Conservation (phyloP, 1,140 invertebrate species). For the Lepidotrigona ventralis region DNA sequence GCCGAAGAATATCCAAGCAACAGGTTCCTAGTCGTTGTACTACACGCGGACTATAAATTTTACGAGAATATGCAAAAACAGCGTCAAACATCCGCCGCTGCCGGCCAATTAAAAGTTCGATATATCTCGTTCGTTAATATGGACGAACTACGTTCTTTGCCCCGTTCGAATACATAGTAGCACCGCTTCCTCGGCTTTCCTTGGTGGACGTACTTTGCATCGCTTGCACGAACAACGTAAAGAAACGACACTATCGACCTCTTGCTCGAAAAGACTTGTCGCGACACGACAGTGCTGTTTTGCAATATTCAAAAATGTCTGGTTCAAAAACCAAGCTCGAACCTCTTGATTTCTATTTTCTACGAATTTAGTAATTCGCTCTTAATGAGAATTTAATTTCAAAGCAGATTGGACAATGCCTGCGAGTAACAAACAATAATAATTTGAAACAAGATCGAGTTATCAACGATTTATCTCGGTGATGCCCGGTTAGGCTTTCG, state of each 20-base stretch:
- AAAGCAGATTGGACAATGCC: no score
- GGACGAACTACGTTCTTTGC: neutral
- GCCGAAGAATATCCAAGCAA: constrained; percentile 47
- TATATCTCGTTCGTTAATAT: neutral
- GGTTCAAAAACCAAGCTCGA: no score
- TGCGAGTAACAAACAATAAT: no score
- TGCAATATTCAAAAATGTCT: no score
- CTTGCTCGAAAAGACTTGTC: neutral
- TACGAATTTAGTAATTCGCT: no score
- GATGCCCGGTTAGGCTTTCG: neutral
- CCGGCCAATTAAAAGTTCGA: no score
- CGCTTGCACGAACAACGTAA: neutral
- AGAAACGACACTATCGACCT: neutral
- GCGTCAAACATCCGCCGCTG: no score
- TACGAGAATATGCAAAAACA: neutral
- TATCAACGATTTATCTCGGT: neutral
- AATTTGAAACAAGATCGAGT: neutral
- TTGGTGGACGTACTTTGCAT: neutral
- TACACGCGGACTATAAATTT: constrained; percentile 31
- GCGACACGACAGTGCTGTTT: no score
- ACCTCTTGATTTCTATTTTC: no score
- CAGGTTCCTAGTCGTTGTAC: constrained; percentile 28
- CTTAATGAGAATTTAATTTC: no score
- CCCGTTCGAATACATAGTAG: neutral
- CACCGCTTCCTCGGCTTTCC: neutral